Evolutionary conservation across 1,140 invertebrate species (phyloP).

Genomic region (Drosophila elegans): DNA sequence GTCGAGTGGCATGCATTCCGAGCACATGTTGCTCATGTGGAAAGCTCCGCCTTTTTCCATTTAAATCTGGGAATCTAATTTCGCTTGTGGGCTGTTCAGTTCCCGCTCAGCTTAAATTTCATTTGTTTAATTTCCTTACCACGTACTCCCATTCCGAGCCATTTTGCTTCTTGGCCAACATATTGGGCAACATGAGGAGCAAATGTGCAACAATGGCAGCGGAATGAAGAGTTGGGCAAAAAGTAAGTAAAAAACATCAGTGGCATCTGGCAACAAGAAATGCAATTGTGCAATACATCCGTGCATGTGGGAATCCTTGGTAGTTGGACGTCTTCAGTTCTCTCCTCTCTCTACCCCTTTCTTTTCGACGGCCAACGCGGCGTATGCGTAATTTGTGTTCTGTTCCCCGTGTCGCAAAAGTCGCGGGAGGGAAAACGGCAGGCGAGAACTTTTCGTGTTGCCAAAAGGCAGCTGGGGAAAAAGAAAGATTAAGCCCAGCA

Average conservation of each 20-base stretch:
- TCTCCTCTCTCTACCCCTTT: not conserved
- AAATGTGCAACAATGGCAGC: slow-evolving; percentile 53
- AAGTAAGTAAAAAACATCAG: slow-evolving; percentile 22
- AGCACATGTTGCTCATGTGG: slow-evolving; percentile 21
- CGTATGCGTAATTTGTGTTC: slow-evolving; percentile 63
- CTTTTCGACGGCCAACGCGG: slow-evolving; percentile 27
- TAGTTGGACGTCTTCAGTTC: slow-evolving; percentile 28
- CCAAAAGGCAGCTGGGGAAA: slow-evolving; percentile 12
- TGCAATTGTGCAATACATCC: slow-evolving; percentile 78
- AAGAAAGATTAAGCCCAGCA: slow-evolving; percentile 3
- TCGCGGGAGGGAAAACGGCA: slow-evolving; percentile 32
- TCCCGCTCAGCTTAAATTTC: slow-evolving; percentile 50
- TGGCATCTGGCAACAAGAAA: slow-evolving; percentile 68
- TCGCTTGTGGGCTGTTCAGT: slow-evolving; percentile 14
- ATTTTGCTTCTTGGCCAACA: slow-evolving; percentile 39
- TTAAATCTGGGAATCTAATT: slow-evolving; percentile 29
- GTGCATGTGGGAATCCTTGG: slow-evolving; percentile 15
- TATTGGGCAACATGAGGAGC: slow-evolving; percentile 68
- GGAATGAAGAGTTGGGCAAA: too few relatives aligned
- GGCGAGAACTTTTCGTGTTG: slow-evolving; percentile 38
- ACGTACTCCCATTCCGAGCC: not conserved
- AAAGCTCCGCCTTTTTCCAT: slow-evolving; percentile 1
- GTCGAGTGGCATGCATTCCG: slow-evolving; percentile 40
- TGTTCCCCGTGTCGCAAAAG: slow-evolving; percentile 18
- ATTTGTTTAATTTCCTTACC: slow-evolving; percentile 54